Evolutionary conservation across 2,797 vertebrate species (phyloP), one percentile per base, ranked within the genome.

Genomic region (Diplodus puntazzo): DNA sequence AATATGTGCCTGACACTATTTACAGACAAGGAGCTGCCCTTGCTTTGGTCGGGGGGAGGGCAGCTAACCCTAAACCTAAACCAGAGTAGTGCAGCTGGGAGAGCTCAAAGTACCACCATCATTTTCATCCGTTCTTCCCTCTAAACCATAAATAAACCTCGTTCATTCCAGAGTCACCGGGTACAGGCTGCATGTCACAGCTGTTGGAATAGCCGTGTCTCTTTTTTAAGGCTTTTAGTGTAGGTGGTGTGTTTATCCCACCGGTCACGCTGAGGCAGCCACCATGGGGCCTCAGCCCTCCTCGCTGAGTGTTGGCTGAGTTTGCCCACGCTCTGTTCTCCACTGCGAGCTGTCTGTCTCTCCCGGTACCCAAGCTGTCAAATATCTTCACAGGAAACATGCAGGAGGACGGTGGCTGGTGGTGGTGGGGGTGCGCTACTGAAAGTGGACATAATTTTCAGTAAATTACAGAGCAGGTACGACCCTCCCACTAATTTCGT

Each of bases 191-290:
- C 90, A 84, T 92, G 88, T 95, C 90, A 85, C 89, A 80, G 89
- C 90, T 88, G 89, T 84, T 86, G 86, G 88, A 93, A 87, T 76
- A 87, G 85, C 87, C 50, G 52, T 77, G 83, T 83, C 90, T 94
- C 88, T 92, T 94, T 94, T 92, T 92, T 92, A 79, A 92, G 84
- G 92, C 93, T 94, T 95, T 92, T 93, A 93, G 94, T 92, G 88
- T 92, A 84, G 90, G 88, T 91, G 92, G 90, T 92, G 92, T 94
- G 91, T 95, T 95, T 94, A 93, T 94, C 88, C 89, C 92, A 89
- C 59, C 67, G 90, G 91, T 89, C 91, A 86, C 70, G 84, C 87
- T 81, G 83, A 90, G 87, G 86, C 82, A 88, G 90, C 80, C 85
- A 85, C 86, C 90, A 78, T 50, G 77, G 88, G 91, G 87, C 78